Evolutionary conservation across 2,797 vertebrate species (phyloP).

Genomic region (Jordanella pulchra): DNA sequence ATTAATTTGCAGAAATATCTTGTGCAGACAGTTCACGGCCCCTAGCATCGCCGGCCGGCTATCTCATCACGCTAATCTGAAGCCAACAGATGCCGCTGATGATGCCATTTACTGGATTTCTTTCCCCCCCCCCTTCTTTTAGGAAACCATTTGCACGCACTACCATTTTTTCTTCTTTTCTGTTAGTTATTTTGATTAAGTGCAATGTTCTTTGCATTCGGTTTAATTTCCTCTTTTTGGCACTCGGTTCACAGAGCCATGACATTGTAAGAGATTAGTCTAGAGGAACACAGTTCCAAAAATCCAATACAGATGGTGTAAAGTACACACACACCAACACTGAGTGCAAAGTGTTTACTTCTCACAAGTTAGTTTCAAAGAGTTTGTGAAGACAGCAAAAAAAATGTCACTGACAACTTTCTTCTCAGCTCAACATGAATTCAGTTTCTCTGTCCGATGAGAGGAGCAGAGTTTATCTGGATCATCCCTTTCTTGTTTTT

Average conservation of each 20-base stretch:
- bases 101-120: slow-evolving; percentile 46
- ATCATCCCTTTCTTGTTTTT: slow-evolving; percentile 9
- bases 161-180: slow-evolving; percentile 2
- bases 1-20: slow-evolving; percentile 56
- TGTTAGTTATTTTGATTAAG: slow-evolving; percentile 53
- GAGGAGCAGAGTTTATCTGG: slow-evolving; percentile 33
- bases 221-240: slow-evolving; percentile 50
- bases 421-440: slow-evolving; percentile 37
- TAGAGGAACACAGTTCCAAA: slow-evolving; percentile 19
- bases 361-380: slow-evolving; percentile 62
- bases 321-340: slow-evolving; percentile 34
- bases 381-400: slow-evolving; percentile 56
- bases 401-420: slow-evolving; percentile 46
- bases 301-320: slow-evolving; percentile 18
- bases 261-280: slow-evolving; percentile 27
- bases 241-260: slow-evolving; percentile 21
- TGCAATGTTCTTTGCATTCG: slow-evolving; percentile 28
- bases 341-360: slow-evolving; percentile 74
- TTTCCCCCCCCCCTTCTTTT: slow-evolving; percentile 27
- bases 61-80: slow-evolving; percentile 67
- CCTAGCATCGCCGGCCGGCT: slow-evolving; percentile 41
- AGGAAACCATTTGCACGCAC: slow-evolving; percentile 29
- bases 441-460: slow-evolving; percentile 51
- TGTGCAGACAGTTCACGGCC: slow-evolving; percentile 46
- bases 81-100: slow-evolving; percentile 62